Evolutionary conservation across 2,797 vertebrate genomes (phyloP).

Genomic region (Alosa sapidissima): DNA sequence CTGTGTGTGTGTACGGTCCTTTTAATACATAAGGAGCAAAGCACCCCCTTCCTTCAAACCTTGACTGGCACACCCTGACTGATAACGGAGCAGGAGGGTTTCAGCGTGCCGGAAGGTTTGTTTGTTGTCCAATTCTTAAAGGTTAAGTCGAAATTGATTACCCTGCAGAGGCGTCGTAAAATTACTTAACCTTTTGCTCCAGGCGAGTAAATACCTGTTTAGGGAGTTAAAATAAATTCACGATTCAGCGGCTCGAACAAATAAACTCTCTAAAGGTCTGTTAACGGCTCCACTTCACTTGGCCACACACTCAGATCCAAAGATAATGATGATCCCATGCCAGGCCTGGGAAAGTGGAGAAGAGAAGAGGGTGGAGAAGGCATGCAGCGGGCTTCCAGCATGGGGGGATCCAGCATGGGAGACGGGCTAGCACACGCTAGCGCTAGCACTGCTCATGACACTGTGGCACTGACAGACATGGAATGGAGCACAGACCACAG

Average conservation of each 20-base stretch:
- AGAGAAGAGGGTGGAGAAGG: constrained; percentile 32
- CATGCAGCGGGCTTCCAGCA: not conserved
- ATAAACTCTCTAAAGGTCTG: constrained; percentile 10
- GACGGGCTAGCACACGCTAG: constrained; percentile 16
- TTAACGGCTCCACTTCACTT: not conserved
- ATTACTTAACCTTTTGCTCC: constrained; percentile 1
- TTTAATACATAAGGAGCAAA: not conserved
- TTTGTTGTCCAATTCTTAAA: constrained; percentile 14
- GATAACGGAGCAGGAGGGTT: not conserved
- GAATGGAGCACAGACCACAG: not conserved
- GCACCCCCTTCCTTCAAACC: not conserved
- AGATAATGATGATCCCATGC: constrained; percentile 31
- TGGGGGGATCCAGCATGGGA: not conserved
- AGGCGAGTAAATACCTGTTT: not conserved
- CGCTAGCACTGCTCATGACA: constrained; percentile 20
- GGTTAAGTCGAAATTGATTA: constrained; percentile 20
- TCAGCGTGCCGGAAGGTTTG: not conserved
- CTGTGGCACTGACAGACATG: constrained; percentile 27
- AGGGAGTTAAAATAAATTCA: constrained; percentile 1
- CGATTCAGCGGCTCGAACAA: not conserved
- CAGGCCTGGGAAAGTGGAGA: constrained; percentile 30
- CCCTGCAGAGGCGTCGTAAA: not conserved
- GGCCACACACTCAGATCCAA: not conserved
- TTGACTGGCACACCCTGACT: not conserved
- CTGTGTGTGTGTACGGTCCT: not conserved